Percentiles rank a stretch among this genome's conserved stretches.
These are phyloP conservation scores for Sebastes matsubarae DNA, from an alignment of 2,797 vertebrate species.

Conservation along the genomic window DNA sequence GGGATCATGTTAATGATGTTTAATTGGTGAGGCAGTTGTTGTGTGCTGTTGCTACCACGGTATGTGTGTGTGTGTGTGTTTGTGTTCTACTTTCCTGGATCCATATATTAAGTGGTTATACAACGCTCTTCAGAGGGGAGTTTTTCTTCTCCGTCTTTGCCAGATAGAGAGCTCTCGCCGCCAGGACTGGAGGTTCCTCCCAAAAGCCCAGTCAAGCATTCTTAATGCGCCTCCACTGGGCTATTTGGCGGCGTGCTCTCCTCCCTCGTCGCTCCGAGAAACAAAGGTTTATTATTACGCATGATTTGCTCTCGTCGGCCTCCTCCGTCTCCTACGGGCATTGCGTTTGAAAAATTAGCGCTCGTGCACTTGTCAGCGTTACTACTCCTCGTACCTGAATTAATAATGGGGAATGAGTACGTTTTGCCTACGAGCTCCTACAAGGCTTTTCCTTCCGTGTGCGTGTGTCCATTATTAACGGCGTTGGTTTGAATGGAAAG, in stretches of 20 bases:
- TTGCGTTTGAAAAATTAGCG: conserved; percentile 61
- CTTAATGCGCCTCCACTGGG: conserved; percentile 53
- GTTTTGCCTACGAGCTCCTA: conserved; percentile 47
- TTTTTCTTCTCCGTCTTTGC: conserved; percentile 32
- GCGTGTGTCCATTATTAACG: conserved; percentile 57
- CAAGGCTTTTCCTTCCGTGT: conserved; percentile 11
- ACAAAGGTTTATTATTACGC: conserved; percentile 72
- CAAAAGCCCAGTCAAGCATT: conserved; percentile 57
- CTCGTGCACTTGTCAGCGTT: conserved; percentile 39
- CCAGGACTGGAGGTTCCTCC: conserved; percentile 49
- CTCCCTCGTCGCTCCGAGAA: conserved; percentile 54
- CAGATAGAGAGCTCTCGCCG: conserved; percentile 34
- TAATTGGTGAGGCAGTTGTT: conserved; percentile 63
- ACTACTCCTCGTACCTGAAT: conserved; percentile 62
- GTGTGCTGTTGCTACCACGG: conserved; percentile 22
- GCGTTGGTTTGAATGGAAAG: conserved; percentile 10
- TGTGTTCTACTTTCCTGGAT: conserved; percentile 38
- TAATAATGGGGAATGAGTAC: conserved; percentile 62
- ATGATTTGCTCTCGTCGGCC: conserved; percentile 67
- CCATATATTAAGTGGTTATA: conserved; percentile 49
- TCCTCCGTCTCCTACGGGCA: conserved; percentile 57
- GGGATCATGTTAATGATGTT: conserved; percentile 66
- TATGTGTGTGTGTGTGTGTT: conserved; percentile 7
- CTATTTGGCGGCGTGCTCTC: conserved; percentile 25
- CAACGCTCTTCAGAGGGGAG: conserved; percentile 26